These are phyloP conservation scores for Ondatra zibethicus DNA, from an alignment of 2,113 vertebrate species.

Conservation along the genomic window DNA sequence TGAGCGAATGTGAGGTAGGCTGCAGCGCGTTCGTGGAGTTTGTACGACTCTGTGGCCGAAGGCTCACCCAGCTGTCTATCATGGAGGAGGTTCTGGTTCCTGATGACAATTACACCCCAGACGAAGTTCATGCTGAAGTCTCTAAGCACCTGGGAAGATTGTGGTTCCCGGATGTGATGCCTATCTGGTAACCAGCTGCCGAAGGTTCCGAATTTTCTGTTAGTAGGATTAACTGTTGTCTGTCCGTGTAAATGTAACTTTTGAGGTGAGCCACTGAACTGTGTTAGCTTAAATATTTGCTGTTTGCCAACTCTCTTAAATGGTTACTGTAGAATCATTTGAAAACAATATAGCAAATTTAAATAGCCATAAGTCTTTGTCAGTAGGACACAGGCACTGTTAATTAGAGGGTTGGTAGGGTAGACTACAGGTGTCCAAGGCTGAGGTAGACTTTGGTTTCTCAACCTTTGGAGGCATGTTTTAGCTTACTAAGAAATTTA, in stretches of 20 bases:
- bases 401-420: background rate
- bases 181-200: slow-evolving; percentile 89
- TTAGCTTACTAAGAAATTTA: slow-evolving; percentile 45
- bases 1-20: slow-evolving; percentile 96
- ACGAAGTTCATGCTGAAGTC: slow-evolving; percentile 96
- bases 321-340: slow-evolving; percentile 35
- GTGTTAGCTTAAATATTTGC: slow-evolving; percentile 55
- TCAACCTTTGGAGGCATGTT: background rate
- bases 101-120: slow-evolving; percentile 93
- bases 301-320: slow-evolving; percentile 3
- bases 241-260: slow-evolving; percentile 78
- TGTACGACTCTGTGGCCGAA: slow-evolving; percentile 94
- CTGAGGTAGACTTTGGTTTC: background rate
- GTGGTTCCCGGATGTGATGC: slow-evolving; percentile 99
- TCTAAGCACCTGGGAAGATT: slow-evolving; percentile 95
- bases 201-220: background rate
- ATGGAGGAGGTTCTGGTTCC: slow-evolving; percentile 98
- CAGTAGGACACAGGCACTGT: background rate
- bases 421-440: background rate
- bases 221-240: slow-evolving; percentile 22
- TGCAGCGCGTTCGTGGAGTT: slow-evolving; percentile 97
- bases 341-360: slow-evolving; percentile 28
- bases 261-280: slow-evolving; percentile 34
- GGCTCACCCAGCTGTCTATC: slow-evolving; percentile 95
- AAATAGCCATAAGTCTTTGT: background rate